Evolutionary conservation across 2,113 vertebrate species (phyloP), one percentile per base, ranked within the genome.

Genomic region (Xiphias gladius): DNA sequence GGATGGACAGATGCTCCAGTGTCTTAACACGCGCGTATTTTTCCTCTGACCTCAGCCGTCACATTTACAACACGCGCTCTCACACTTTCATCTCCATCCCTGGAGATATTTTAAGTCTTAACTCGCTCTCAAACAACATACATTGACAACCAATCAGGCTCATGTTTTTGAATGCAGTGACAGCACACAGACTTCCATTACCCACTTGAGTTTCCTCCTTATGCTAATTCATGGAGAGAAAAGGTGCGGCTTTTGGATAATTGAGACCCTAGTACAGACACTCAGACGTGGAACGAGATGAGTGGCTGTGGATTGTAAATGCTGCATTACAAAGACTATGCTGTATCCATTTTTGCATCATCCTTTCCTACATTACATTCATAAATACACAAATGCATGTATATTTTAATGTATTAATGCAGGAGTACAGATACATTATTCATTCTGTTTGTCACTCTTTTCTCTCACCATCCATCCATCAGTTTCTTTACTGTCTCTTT

Each of bases 251-350:
- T 73, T 68, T 55, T 43, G 86, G 75, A 77, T 94, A 92, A 93
- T 94, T 93, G 88, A 93, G 94, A 76, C 41, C 63, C 55, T 37
- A 0, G 79, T 69, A 70, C 66, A 24, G 86, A 88, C 86, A 73
- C 83, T 80, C 58, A 48, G 68, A 62, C 69, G 59, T 28, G 52
- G 43, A 26, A 48, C 22, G 82, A 86, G 84, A 85, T 76, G 82
- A 87, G 77, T 26, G 61, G n/a, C 50, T 43, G 64, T 43, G 48
- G 61, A 88, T 59, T 76, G 65, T 57, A 43, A 73, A 84, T 35
- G 83, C 69, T 79, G 54, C 43, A 30, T 41, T 61, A n/a, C 48
- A 5, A 37, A 30, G 46, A 35, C 59, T 10, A 0, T 0, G 43
- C 59, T 55, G 50, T 32, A 43, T 73, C 65, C 39, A 57, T 79